These are phyloP conservation scores for Drosophila ogumai DNA, from an alignment of 1,140 invertebrate species.

Conservation along the genomic window DNA sequence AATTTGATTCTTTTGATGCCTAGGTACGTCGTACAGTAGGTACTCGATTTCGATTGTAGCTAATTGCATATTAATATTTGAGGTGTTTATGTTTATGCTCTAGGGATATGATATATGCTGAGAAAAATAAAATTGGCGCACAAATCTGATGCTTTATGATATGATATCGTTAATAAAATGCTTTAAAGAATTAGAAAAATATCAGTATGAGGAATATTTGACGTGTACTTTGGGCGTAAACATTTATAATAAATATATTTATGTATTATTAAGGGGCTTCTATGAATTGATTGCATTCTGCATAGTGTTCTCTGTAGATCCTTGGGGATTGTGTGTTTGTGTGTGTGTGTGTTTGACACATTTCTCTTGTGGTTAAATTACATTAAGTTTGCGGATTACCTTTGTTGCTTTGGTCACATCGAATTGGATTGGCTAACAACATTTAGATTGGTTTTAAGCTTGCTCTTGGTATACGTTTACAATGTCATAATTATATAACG, in stretches of 20 bases:
- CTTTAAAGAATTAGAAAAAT: slow-evolving; percentile 33
- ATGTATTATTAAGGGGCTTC: slow-evolving; percentile 27
- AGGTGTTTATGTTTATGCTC: slow-evolving; percentile 14
- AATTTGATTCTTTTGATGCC: slow-evolving; percentile 37
- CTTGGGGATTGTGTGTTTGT: slow-evolving; percentile 12
- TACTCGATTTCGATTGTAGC: slow-evolving; percentile 51
- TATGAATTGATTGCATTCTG: slow-evolving; percentile 66
- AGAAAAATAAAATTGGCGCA: neutral
- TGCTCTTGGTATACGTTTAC: slow-evolving; percentile 62
- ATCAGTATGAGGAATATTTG: slow-evolving; percentile 20
- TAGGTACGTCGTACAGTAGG: slow-evolving; percentile 63
- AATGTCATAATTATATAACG: slow-evolving; percentile 60
- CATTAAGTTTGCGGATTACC: slow-evolving; percentile 43
- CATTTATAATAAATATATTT: slow-evolving; percentile 43
- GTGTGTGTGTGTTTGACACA: slow-evolving; percentile 65
- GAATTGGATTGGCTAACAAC: slow-evolving; percentile 66
- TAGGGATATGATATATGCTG: slow-evolving; percentile 18
- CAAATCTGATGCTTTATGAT: neutral
- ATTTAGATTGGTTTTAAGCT: slow-evolving; percentile 63
- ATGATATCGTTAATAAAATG: slow-evolving; percentile 1
- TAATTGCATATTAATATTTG: slow-evolving; percentile 31
- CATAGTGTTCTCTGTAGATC: slow-evolving; percentile 17
- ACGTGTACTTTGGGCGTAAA: slow-evolving; percentile 25
- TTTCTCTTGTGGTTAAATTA: slow-evolving; percentile 50
- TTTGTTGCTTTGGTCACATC: slow-evolving; percentile 63